A percentile compares a stretch with the other conserved stretches of the same genome.
These are phyloP conservation scores for Lepilemur septentrionalis DNA, from an alignment of 2,797 vertebrate genomes.

Conservation along the genomic window DNA sequence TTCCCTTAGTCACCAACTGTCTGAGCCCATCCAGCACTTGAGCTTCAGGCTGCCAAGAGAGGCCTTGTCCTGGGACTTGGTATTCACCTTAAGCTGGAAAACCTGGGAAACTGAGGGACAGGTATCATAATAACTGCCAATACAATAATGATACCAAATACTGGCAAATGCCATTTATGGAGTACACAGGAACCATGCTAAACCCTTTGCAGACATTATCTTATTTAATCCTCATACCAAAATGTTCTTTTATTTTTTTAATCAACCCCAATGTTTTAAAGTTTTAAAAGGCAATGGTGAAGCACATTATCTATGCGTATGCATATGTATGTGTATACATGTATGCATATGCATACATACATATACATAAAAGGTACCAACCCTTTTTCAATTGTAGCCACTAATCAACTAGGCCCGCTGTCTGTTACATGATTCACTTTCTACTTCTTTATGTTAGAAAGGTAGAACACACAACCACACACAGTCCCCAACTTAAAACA, in stretches of 20 bases:
- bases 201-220: background rate
- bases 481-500: background rate
- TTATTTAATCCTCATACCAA: slow-evolving; percentile 12
- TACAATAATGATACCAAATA: background rate
- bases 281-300: slow-evolving; percentile 75
- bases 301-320: slow-evolving; percentile 44
- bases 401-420: slow-evolving; percentile 19
- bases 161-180: background rate
- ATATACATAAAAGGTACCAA: slow-evolving; percentile 44
- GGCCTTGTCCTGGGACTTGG: background rate
- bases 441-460: slow-evolving; percentile 50
- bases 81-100: slow-evolving; percentile 16
- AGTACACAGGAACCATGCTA: background rate
- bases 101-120: background rate
- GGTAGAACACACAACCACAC: slow-evolving; percentile 4
- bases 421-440: slow-evolving; percentile 52
- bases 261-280: slow-evolving; percentile 63
- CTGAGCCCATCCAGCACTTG: background rate
- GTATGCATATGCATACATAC: background rate
- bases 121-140: background rate
- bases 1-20: slow-evolving; percentile 33
- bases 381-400: slow-evolving; percentile 45
- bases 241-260: background rate
- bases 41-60: slow-evolving; percentile 43
- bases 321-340: background rate